A percentile compares a stretch with the other conserved stretches of the same genome.
phyloP scores from a whole-genome alignment of 2,888 invertebrate species.

The Pegoplata infirma region DNA sequence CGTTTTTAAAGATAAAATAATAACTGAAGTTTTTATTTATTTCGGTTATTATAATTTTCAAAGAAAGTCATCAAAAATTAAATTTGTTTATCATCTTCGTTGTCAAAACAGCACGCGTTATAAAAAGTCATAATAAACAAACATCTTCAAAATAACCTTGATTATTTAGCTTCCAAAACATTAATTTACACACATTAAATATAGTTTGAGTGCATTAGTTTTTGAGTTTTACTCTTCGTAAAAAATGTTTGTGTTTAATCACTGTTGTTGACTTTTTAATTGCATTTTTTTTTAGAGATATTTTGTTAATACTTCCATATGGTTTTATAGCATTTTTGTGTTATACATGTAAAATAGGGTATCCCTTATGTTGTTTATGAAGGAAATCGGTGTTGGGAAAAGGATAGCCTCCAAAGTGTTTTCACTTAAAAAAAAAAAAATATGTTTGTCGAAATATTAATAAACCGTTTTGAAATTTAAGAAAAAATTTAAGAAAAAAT shows the following conservation, averaged over 20 bases:
- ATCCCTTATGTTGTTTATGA: background rate
- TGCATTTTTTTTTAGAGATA: background rate
- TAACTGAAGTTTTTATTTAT: background rate
- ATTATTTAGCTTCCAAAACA: background rate
- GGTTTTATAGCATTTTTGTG: conserved; percentile 1
- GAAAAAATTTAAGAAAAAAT: too few species aligned
- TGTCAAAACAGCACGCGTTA: conserved; percentile 21
- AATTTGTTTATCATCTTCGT: background rate
- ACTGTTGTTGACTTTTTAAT: conserved; percentile 9
- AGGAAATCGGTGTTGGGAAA: too few species aligned
- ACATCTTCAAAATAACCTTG: background rate
- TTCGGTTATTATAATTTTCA: background rate
- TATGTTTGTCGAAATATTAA: too few species aligned
- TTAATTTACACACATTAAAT: background rate
- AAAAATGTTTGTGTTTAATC: background rate
- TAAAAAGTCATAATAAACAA: background rate
- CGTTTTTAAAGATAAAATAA: background rate
- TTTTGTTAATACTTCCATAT: too few species aligned
- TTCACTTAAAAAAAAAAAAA: too few species aligned
- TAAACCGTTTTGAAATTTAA: too few species aligned
- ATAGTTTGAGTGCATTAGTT: conserved; percentile 12
- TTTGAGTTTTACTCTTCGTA: background rate
- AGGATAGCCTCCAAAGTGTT: too few species aligned
- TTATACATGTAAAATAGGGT: too few species aligned
- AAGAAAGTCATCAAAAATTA: conserved; percentile 3